Percentiles rank a stretch among this genome's conserved stretches.
phyloP scores from a whole-genome alignment of 2,888 invertebrate species.

The Agonopterix subpropinquella region DNA sequence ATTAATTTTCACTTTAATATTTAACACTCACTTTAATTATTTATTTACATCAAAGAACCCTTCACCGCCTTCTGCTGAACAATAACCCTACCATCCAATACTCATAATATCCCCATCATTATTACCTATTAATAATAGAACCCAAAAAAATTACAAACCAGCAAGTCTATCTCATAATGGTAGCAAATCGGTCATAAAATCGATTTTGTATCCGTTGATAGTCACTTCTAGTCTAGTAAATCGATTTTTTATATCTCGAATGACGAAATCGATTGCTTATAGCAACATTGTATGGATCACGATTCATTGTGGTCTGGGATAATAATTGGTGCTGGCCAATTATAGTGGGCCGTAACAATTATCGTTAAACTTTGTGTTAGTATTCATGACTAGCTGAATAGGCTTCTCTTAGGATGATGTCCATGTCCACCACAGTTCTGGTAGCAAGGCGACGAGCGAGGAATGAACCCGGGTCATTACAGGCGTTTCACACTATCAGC shows the following conservation, averaged over 20 bases:
- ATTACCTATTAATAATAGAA: neutral
- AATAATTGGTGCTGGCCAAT: slow-evolving; percentile 4
- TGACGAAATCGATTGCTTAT: slow-evolving; percentile 54
- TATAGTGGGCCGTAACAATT: slow-evolving; percentile 1
- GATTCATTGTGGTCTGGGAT: slow-evolving; percentile 21
- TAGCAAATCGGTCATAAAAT: slow-evolving; percentile 52
- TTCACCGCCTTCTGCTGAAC: too few species aligned
- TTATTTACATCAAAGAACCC: too few species aligned
- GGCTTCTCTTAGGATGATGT: too few species aligned
- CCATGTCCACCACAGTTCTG: too few species aligned
- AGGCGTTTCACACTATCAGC: too few species aligned
- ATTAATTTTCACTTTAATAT: too few species aligned
- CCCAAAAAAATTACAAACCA: neutral
- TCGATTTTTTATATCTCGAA: slow-evolving; percentile 47
- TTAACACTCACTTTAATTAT: too few species aligned
- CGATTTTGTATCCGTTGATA: slow-evolving; percentile 48
- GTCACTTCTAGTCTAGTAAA: slow-evolving; percentile 46
- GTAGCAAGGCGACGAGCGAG: too few species aligned
- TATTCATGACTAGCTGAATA: too few species aligned
- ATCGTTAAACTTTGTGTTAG: neutral
- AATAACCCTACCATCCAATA: too few species aligned
- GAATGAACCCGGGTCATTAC: too few species aligned
- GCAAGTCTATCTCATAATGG: slow-evolving; percentile 22
- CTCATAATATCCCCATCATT: too few species aligned
- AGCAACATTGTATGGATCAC: slow-evolving; percentile 43